Evolutionary conservation across 1,140 invertebrate genomes (phyloP).

Genomic region (Chelonus insularis): DNA sequence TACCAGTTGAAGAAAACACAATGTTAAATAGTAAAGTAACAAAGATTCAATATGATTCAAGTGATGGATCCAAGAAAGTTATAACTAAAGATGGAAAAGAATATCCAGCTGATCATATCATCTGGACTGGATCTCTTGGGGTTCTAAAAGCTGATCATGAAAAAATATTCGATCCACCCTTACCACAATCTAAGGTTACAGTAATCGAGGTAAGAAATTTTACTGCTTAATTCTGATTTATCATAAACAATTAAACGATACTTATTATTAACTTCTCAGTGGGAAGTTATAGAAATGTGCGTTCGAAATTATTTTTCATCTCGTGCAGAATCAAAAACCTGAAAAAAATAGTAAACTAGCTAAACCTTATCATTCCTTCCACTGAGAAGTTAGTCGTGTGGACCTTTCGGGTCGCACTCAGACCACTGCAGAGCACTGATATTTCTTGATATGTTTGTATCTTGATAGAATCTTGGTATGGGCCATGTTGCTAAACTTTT

Average conservation of each 20-base stretch:
- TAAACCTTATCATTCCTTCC: too few relatives aligned
- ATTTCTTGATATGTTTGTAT: too few relatives aligned
- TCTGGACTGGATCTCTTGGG: constrained; percentile 70
- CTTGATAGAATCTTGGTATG: constrained; percentile 59
- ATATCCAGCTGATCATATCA: constrained; percentile 67
- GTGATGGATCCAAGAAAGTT: constrained; percentile 38
- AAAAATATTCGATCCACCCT: constrained; percentile 64
- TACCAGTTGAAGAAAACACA: constrained; percentile 45
- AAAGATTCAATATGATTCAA: constrained; percentile 42
- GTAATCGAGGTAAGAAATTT: constrained; percentile 65
- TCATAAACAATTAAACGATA: too few relatives aligned
- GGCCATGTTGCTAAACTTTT: constrained; percentile 72
- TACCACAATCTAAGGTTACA: constrained; percentile 65
- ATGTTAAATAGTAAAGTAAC: constrained; percentile 47
- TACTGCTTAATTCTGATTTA: too few relatives aligned
- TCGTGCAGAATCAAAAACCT: too few relatives aligned
- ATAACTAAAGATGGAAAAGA: constrained; percentile 58
- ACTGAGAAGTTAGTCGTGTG: too few relatives aligned
- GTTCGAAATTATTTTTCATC: constrained; percentile 15
- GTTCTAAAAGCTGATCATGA: constrained; percentile 68
- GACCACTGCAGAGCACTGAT: too few relatives aligned
- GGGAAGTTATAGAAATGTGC: neutral
- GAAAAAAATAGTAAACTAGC: too few relatives aligned
- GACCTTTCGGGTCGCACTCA: too few relatives aligned
- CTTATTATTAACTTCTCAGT: too few relatives aligned